Base-by-base conservation (phyloP, 2,888 invertebrate genomes). In the Oligia strigilis region DNA sequence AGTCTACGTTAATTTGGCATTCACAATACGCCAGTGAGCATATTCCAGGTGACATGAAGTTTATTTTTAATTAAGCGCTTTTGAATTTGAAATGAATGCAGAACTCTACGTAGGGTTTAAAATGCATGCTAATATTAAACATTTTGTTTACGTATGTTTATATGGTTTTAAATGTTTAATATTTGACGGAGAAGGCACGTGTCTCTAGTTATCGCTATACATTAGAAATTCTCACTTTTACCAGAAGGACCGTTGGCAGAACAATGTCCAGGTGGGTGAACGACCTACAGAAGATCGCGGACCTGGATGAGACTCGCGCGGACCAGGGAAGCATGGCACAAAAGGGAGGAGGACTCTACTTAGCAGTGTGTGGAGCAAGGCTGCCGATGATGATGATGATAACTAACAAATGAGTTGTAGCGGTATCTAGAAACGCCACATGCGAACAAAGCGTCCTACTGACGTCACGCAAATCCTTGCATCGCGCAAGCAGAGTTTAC, bases 1-100 rank as follows among this genome's bases (percentile, higher is more conserved):
- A 72, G 46, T 72, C 9, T 55, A 60, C 46, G 19, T 81, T 77
- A 55, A 85, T 81, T 75, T 49, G 1, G 11, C 55, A 67, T 85
- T 78, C 72, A 77, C 19, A 77, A 75, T 80, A 72, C 72, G 75
- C 46, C 70, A 72, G 60, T 23, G 65, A 62, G 69, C 65, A 78
- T 66, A 70, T 71, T 78, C 36, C 75, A 82, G 86, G 75, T 82
- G 86, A 75, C 78, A 71, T 73, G 46, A 73, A 78, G 73, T 75
- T 75, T 77, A 84, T 82, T 84, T 84, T 82, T 78, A 84, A 84
- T 86, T 78, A 86, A 85, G 66, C 66, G 81, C 81, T 77, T 83
- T 85, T 84, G 73, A 84, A 83, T 81, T 76, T 81, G 62, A 43
- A 81, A 81, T 83, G 81, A 80, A 84, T 84, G 75, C 75, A 67